Evolutionary conservation across 2,888 invertebrate species (phyloP).

Genomic region (Oasisia sp.): DNA sequence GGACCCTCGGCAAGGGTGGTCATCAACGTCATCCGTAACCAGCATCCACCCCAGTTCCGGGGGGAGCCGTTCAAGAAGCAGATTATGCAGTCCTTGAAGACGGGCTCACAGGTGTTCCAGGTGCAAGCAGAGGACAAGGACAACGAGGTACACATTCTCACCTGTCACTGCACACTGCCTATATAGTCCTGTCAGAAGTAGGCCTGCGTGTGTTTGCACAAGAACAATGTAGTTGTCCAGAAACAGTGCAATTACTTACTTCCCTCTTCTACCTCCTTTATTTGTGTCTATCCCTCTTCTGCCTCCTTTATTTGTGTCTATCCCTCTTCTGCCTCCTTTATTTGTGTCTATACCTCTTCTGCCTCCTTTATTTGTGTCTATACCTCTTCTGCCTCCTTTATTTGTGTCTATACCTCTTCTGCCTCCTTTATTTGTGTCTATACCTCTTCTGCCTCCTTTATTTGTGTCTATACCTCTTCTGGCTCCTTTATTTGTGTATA

Average conservation of each 20-base stretch:
- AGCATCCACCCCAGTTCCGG: constrained; percentile 47
- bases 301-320: too few relatives aligned
- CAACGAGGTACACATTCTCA: constrained; percentile 25
- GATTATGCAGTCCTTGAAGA: constrained; percentile 31
- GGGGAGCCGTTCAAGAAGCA: constrained; percentile 32
- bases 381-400: too few relatives aligned
- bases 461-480: too few relatives aligned
- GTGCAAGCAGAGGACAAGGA: constrained; percentile 40
- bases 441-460: too few relatives aligned
- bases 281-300: too few relatives aligned
- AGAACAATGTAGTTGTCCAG: background rate
- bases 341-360: too few relatives aligned
- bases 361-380: too few relatives aligned
- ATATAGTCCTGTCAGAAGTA: background rate
- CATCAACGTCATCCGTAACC: constrained; percentile 51
- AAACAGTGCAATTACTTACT: background rate
- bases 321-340: too few relatives aligned
- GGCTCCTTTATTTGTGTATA: too few relatives aligned
- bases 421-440: too few relatives aligned
- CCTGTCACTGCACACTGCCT: background rate
- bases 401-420: too few relatives aligned
- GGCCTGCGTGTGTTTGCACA: background rate
- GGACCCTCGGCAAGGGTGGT: constrained; percentile 40
- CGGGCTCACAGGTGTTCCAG: constrained; percentile 31
- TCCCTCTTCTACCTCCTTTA: too few relatives aligned